phyloP scores from a whole-genome alignment of 2,888 invertebrate species.

The Ethmia dodecea region DNA sequence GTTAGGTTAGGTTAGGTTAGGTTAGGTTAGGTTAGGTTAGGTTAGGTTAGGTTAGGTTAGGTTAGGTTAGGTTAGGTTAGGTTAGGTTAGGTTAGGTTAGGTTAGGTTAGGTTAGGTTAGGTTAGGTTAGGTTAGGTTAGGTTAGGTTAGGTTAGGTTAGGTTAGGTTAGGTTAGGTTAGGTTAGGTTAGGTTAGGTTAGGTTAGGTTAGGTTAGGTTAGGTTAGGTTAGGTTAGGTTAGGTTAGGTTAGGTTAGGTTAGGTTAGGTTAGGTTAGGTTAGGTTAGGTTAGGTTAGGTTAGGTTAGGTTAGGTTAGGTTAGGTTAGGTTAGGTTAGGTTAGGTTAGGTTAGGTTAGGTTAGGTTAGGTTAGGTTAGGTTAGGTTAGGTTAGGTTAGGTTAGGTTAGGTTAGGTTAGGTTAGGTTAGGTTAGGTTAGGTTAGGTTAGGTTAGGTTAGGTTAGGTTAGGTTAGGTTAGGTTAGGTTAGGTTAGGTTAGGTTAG shows the following conservation, averaged over 20 bases:
- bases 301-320: slow-evolving; percentile 14
- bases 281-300: slow-evolving; percentile 14
- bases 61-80: slow-evolving; percentile 17
- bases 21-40: slow-evolving; percentile 14
- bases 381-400: slow-evolving; percentile 16
- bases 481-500: slow-evolving; percentile 20
- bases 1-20: slow-evolving; percentile 15
- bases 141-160: slow-evolving; percentile 18
- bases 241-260: slow-evolving; percentile 18
- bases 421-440: slow-evolving; percentile 18
- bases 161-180: slow-evolving; percentile 11
- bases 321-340: slow-evolving; percentile 17
- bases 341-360: slow-evolving; percentile 13
- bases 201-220: slow-evolving; percentile 19
- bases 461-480: slow-evolving; percentile 21
- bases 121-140: slow-evolving; percentile 13
- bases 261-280: slow-evolving; percentile 19
- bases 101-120: slow-evolving; percentile 15
- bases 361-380: slow-evolving; percentile 17
- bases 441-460: slow-evolving; percentile 20
- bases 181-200: slow-evolving; percentile 15
- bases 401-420: slow-evolving; percentile 17
- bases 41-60: slow-evolving; percentile 11
- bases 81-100: slow-evolving; percentile 16
- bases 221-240: slow-evolving; percentile 13